Conservation (phyloP, 1,140 invertebrate genomes). For the Tribolium madens region DNA sequence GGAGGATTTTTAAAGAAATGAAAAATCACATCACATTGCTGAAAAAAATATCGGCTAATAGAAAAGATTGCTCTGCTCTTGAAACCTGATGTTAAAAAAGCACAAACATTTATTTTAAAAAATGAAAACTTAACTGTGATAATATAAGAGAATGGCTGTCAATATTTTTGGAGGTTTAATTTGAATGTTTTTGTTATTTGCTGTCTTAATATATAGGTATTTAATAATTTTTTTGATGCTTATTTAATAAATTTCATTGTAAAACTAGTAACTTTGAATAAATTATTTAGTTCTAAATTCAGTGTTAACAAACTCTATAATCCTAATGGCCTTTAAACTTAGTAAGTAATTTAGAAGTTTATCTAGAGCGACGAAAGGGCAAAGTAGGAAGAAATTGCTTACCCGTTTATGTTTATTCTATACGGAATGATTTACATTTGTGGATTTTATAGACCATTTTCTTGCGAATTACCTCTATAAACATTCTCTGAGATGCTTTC, state of each 20-base stretch:
- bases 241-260: too few relatives aligned
- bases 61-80: neutral
- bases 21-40: neutral
- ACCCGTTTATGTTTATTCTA: constrained; percentile 34
- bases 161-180: neutral
- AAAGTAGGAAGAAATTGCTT: constrained; percentile 1
- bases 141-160: neutral
- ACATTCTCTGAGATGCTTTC: constrained; percentile 16
- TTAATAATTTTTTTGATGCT: too few relatives aligned
- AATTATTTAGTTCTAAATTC: neutral
- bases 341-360: neutral
- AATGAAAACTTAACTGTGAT: neutral
- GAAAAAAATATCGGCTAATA: neutral
- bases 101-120: neutral
- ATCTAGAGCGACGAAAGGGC: neutral
- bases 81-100: neutral
- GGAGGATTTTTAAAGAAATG: neutral
- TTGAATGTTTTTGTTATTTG: neutral
- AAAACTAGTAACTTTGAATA: neutral
- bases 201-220: too few relatives aligned
- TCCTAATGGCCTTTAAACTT: neutral
- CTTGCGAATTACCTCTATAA: constrained; percentile 17
- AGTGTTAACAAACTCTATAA: neutral
- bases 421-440: constrained; percentile 34
- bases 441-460: constrained; percentile 28